Evolutionary conservation across 2,797 vertebrate genomes (phyloP), one percentile per base, ranked within the genome.

Genomic region (Amblyopsis hoosieri): DNA sequence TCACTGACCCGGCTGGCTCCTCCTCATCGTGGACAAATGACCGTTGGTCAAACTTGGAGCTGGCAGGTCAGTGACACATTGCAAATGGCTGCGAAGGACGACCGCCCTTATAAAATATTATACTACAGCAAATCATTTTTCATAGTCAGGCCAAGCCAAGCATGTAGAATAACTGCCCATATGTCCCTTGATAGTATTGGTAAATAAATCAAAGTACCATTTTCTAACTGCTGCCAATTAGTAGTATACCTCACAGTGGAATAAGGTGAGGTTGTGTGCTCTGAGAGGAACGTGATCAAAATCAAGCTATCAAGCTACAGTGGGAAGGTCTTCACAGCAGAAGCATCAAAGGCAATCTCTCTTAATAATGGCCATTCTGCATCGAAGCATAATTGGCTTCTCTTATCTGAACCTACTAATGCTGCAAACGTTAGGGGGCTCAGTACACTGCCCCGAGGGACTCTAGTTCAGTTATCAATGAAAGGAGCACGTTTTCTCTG

Each of bases 321-420:
- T 37, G 55, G 48, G 63, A 49, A 42, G 56, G 49, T 64, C 42
- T 45, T 17, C 60, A 62, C 17, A 29, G 64, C 45, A 49, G 56
- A 64, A 12, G 62, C 62, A 71, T 77, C 69, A 74, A 67, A 75
- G 62, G 19, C 58, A 29, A 57, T 57, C 54, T 45, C 72, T 47
- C 72, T 29, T 19, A 60, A 48, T 68, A 68, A 74, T 68, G 57
- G 76, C 50, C 53, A 58, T 68, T 71, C 61, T 61, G 45, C 15
- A 64, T 57, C 7, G 52, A 72, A 17, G 59, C 52, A 63, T 75
- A 81, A 82, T 72, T 60, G 63, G 74, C 49, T 62, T 65, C 42
- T 70, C 63, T 79, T 72, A 79, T 85, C 75, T 45, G 23, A 63
- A 65, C 54, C 57, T 54, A 59, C 63, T 49, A 57, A 76, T 53